Evolutionary conservation across 2,888 invertebrate species (phyloP).

Genomic region (Drosophila siamana): DNA sequence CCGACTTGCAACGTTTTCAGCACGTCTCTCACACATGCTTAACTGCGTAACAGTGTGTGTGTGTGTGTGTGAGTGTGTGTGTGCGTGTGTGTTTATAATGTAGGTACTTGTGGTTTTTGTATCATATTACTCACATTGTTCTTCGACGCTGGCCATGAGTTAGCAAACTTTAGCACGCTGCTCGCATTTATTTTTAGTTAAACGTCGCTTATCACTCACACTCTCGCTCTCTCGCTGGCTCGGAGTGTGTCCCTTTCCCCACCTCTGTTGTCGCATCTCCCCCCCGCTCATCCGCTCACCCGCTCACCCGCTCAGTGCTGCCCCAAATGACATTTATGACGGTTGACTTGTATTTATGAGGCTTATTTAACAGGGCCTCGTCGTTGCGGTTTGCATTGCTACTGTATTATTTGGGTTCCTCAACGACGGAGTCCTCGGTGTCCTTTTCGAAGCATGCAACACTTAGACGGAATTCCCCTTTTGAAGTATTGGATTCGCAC

Average conservation of each 20-base stretch:
- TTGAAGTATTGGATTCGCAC: neutral
- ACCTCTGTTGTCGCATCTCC: neutral
- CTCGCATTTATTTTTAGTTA: slow-evolving; percentile 59
- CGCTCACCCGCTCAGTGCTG: neutral
- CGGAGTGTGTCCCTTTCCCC: neutral
- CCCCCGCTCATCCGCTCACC: neutral
- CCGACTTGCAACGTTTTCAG: slow-evolving; percentile 22
- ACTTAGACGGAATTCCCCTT: neutral
- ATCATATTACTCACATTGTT: slow-evolving; percentile 53
- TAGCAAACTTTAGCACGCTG: slow-evolving; percentile 35
- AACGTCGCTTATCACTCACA: slow-evolving; percentile 57
- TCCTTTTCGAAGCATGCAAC: neutral
- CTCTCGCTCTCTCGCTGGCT: neutral
- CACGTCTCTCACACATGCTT: slow-evolving; percentile 6
- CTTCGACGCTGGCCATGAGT: slow-evolving; percentile 46
- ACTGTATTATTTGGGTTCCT: neutral
- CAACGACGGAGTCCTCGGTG: neutral
- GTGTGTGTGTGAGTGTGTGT: neutral
- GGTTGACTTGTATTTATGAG: slow-evolving; percentile 67
- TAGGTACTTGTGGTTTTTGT: slow-evolving; percentile 50
- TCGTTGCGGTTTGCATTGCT: slow-evolving; percentile 11
- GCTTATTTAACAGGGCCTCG: slow-evolving; percentile 46
- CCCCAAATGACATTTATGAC: slow-evolving; percentile 66
- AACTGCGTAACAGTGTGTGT: neutral
- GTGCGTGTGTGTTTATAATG: slow-evolving; percentile 22